Evolutionary conservation across 2,113 vertebrate genomes (phyloP).

Genomic region (Sturnus vulgaris): DNA sequence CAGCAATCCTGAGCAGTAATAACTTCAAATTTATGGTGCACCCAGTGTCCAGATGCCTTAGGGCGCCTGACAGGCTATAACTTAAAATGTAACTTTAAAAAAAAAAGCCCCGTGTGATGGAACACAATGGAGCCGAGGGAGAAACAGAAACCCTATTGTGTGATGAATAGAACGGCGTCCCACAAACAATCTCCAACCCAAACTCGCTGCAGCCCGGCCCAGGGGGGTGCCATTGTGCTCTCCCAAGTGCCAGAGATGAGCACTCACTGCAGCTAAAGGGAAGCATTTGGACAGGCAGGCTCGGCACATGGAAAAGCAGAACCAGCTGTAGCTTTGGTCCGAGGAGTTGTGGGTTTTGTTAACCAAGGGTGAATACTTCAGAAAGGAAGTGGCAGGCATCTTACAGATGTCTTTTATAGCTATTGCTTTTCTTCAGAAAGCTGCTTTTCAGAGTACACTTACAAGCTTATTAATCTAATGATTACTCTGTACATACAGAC

Average conservation of each 20-base stretch:
- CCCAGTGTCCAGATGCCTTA: slow-evolving; percentile 19
- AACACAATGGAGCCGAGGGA: not conserved
- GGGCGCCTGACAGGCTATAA: not conserved
- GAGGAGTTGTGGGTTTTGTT: not conserved
- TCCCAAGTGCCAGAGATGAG: not conserved
- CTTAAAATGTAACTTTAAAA: not conserved
- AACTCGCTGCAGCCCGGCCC: not conserved
- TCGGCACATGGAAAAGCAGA: not conserved
- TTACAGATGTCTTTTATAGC: not conserved
- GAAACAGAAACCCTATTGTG: not conserved
- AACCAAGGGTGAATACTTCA: not conserved
- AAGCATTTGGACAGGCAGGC: not conserved
- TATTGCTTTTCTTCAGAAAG: not conserved
- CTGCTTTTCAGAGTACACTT: not conserved
- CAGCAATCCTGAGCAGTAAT: not conserved
- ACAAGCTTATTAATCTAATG: not conserved
- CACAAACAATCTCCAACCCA: slow-evolving; percentile 6
- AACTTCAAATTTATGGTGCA: slow-evolving; percentile 15
- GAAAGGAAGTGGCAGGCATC: not conserved
- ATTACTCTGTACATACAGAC: not conserved
- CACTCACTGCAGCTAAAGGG: not conserved
- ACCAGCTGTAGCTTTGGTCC: not conserved
- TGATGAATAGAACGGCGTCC: not conserved
- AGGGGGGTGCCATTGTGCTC: slow-evolving; percentile 4
- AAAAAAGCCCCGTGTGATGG: not conserved